phyloP scores from a whole-genome alignment of 2,797 vertebrate species.

The Sebastes oblongus region DNA sequence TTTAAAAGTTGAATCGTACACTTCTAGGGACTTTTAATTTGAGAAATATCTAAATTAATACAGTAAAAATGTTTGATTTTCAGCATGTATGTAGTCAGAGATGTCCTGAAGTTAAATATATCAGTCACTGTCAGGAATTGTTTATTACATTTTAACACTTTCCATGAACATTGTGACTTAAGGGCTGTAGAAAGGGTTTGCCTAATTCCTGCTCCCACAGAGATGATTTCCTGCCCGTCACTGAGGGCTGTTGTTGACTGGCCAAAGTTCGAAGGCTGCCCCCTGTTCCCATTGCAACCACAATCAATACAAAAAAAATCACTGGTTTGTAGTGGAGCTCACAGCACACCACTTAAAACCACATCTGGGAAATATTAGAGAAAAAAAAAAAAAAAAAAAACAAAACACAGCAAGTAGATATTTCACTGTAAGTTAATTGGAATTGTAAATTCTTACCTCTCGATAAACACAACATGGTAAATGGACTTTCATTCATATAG shows the following conservation, averaged over 20 bases:
- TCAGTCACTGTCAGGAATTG: too few relatives aligned
- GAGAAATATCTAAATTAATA: too few relatives aligned
- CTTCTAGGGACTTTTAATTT: too few relatives aligned
- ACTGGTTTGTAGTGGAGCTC: neutral
- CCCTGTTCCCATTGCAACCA: neutral
- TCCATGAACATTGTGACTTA: neutral
- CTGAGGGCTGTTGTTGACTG: conserved; percentile 10
- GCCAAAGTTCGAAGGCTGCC: conserved; percentile 22
- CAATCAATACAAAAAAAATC: conserved; percentile 18
- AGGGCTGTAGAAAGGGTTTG: neutral
- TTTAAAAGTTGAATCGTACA: too few relatives aligned
- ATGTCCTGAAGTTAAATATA: too few relatives aligned
- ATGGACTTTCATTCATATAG: too few relatives aligned
- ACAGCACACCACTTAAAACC: neutral
- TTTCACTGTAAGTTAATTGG: neutral
- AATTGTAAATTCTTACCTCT: neutral
- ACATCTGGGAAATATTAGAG: neutral
- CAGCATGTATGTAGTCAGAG: too few relatives aligned
- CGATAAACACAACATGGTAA: neutral
- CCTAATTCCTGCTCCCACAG: neutral
- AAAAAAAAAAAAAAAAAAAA: neutral
- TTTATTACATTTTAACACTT: too few relatives aligned
- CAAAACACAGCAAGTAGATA: neutral
- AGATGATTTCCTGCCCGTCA: neutral
- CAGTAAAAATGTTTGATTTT: too few relatives aligned